Evolutionary conservation across 2,888 invertebrate genomes (phyloP), one percentile per base, ranked within the genome.

Genomic region (Orthosia cruda): DNA sequence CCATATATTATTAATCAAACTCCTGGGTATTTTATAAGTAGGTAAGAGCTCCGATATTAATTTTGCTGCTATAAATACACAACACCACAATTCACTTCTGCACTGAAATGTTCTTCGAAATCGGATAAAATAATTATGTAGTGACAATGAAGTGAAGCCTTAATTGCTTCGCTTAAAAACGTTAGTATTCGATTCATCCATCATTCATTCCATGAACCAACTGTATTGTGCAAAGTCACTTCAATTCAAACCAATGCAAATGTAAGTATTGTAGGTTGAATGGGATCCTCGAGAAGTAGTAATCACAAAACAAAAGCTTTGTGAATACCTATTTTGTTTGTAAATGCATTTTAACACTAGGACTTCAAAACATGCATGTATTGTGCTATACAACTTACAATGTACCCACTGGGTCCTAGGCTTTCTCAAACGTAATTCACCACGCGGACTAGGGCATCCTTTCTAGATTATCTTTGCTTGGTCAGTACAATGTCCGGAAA

Each of bases 141-240:
- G 23, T 45, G 32, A 13, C 58, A 52, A 23, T 54, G 52, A 26
- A 71, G 15, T 45, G 18, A 70, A 45, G 50, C 58, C 55, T 58
- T 70, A 67, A 77, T 84, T 74, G 59, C 40, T 74, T 32, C 50
- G 50, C 40, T 61, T 72, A 18, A 23, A 79, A 66, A 76, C n/a
- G 55, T 45, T 63, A 59, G 49, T 63, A 70, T 74, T 40, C n/a
- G n/a, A n/a, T n/a, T n/a, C n/a, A n/a, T n/a, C n/a, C n/a, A n/a
- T n/a, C n/a, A n/a, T n/a, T n/a, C n/a, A n/a, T n/a, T 45, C 67
- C 45, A 65, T 20, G 61, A 74, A 76, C 45, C 20, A 49, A 52
- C 54, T 40, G 67, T 68, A 70, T 80, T 64, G 57, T 62, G 57
- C 23, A 32, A 50, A 68, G 32, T 66, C 13, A 58, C 26, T 81